Evolutionary conservation across 2,113 vertebrate genomes (phyloP).

Genomic region (Tachysurus fulvidraco): DNA sequence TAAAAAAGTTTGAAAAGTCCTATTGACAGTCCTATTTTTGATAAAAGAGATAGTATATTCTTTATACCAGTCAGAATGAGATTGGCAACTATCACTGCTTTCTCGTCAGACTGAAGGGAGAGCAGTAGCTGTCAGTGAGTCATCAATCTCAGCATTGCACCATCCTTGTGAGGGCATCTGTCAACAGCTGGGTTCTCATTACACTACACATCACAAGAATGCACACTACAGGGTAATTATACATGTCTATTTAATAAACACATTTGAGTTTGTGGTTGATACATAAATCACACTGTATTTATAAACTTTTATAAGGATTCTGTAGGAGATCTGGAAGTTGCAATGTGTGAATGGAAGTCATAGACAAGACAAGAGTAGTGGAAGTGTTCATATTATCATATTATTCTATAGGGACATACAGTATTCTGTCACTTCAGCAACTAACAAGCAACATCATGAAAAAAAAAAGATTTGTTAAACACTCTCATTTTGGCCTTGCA

Average conservation of each 20-base stretch:
- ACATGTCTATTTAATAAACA: constrained; percentile 29
- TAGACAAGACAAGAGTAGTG: not conserved
- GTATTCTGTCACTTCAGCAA: not conserved
- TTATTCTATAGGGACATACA: constrained; percentile 30
- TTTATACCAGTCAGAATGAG: constrained; percentile 7
- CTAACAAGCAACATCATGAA: constrained; percentile 6
- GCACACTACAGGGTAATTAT: constrained; percentile 35
- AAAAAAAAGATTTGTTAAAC: not conserved
- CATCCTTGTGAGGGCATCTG: constrained; percentile 30
- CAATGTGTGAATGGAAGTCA: not conserved
- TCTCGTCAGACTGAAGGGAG: constrained; percentile 13
- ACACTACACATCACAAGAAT: constrained; percentile 25
- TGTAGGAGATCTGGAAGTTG: not conserved
- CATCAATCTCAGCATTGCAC: constrained; percentile 12
- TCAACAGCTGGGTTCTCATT: constrained; percentile 45
- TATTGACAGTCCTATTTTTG: constrained; percentile 51
- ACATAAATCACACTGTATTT: not conserved
- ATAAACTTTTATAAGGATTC: not conserved
- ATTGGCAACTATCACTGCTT: constrained; percentile 4
- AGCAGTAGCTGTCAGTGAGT: constrained; percentile 29
- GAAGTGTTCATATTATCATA: constrained; percentile 1
- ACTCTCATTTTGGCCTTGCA: not conserved
- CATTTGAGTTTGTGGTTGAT: not conserved
- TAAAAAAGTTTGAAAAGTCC: constrained; percentile 54
- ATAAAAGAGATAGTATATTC: constrained; percentile 18